Evolutionary conservation across 2,113 vertebrate species (phyloP).

Genomic region (Pelodiscus sinensis): DNA sequence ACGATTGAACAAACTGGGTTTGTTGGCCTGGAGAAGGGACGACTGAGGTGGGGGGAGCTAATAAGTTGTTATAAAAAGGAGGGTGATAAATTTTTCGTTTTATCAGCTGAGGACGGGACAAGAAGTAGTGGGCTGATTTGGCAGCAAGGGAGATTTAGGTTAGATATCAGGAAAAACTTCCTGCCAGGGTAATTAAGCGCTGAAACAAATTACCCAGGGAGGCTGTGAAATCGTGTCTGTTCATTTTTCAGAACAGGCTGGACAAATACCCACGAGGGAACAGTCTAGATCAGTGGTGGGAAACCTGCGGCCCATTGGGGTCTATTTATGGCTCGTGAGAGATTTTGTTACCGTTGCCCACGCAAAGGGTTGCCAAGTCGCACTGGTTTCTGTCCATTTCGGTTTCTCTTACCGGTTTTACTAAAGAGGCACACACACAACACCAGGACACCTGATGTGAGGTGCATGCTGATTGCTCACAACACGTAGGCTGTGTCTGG

Average conservation of each 20-base stretch:
- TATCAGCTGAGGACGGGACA: not conserved
- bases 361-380: too few relatives aligned
- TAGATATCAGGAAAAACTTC: not conserved
- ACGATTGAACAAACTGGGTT: not conserved
- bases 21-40: too few relatives aligned
- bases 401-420: too few relatives aligned
- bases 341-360: too few relatives aligned
- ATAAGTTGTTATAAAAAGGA: not conserved
- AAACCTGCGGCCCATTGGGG: too few relatives aligned
- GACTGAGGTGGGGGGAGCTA: not conserved
- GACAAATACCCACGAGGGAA: not conserved
- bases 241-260: not conserved
- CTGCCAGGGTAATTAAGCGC: not conserved
- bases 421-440: too few relatives aligned
- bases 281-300: too few relatives aligned
- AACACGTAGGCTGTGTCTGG: too few relatives aligned
- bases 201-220: not conserved
- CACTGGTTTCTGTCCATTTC: too few relatives aligned
- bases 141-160: not conserved
- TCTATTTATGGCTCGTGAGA: too few relatives aligned
- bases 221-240: not conserved
- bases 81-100: not conserved
- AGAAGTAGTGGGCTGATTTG: not conserved
- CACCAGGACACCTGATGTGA: too few relatives aligned
- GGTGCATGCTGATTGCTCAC: too few relatives aligned